Evolutionary conservation across 1,140 invertebrate genomes (phyloP), one percentile per base, ranked within the genome.

Genomic region (Zeugodacus cucurbitae): DNA sequence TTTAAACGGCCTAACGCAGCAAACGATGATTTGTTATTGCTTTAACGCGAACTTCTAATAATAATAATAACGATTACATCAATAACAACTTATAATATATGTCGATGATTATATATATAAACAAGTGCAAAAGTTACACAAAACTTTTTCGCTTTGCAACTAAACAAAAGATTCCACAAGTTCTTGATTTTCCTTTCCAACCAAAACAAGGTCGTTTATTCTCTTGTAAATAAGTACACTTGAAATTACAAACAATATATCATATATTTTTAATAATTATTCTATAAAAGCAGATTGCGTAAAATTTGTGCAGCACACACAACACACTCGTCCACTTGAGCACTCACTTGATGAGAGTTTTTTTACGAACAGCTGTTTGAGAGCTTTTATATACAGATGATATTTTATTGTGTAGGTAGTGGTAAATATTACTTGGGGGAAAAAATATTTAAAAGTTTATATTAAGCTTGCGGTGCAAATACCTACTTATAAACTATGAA

Each of bases 121-220:
- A 67, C 64, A 29, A 37, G 14, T 41, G 70, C 22, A 78, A n/a
- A n/a, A 78, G 41, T 41, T n/a, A 37, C 22, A 78, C 70, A 78
- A 78, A 32, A 70, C 32, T 78, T 41, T 82, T 48, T 34, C 32
- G 10, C 26, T 37, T 82, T 54, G 7, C n/a, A n/a, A 22, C 34
- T 48, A 26, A 82, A 44, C 20, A 82, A 82, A 54, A 48, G n/a
- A 82, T 48, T 82, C 3, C n/a, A 41, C n/a, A 82, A 26, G 20
- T 29, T 82, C 41, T 82, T 82, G 74, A 82, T 37, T 82, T 82
- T 82, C 22, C 74, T 48, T 82, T 82, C 41, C 26, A 82, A 29
- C 74, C 26, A 54, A 34, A 54, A 82, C 74, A 82, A 82, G 74
- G 74, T 82, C 74, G 48, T 10, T n/a, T 54, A 48, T 17, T 82